Evolutionary conservation across 2,113 vertebrate species (phyloP), one percentile per base, ranked within the genome.

Genomic region (Manacus vitellinus): DNA sequence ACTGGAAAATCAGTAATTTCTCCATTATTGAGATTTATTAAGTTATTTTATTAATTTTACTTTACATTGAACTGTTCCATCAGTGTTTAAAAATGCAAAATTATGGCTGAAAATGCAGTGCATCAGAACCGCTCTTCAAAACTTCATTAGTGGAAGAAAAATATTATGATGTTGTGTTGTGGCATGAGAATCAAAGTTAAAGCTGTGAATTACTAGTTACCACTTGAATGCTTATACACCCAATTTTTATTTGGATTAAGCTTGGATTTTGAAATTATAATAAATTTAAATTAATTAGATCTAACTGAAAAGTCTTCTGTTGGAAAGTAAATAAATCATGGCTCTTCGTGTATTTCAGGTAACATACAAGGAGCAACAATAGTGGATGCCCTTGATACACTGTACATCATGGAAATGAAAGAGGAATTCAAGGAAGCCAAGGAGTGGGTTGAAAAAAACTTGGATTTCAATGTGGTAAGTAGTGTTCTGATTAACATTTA

Each of bases 331-430:
- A 68, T 83, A 72, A 87, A 72, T 84, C 37, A 77, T 43, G 62
- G 1, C 30, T 97, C 59, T 86, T 87, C 77, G 4, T 86, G 19
- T 96, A 61, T 97, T 98, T 89, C 91, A 99, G 99, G 99, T 82
- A 99, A 97, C 82, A 99, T 99, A 95, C 99, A 99, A 97, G 99
- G 99, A 98, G 99, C 99, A 46, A 99, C 99, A 33, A 99, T 99
- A 84, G 99, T 99, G 92, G 99, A 99, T 89, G 98, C 99, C 66
- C 98, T 99, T 96, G 99, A 99, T 96, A 99, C 99, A 1, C 98
- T 99, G 14, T 99, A 98, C 88, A 99, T 99, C 95, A 99, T 99
- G 99, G 99, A 99, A 93, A 99, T 99, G 99, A 99, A 98, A 91
- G 98, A 99, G 8, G 99, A 99, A 86, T 99, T 99, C 90, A 98